Conservation (phyloP, 2,113 vertebrate genomes). For the Bolborhynchus lineola region DNA sequence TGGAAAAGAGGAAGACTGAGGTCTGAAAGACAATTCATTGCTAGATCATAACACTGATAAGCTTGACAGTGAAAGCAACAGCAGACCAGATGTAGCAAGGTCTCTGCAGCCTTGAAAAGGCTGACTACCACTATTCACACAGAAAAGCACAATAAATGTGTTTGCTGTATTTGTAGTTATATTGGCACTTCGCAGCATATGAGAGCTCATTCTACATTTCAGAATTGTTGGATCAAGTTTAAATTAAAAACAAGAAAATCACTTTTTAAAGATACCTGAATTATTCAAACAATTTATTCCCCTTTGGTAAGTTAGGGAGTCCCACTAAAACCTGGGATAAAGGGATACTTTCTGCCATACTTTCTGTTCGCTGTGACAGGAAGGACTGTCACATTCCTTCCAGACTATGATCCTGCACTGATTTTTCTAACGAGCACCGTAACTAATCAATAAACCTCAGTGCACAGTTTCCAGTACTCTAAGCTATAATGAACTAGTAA, state of each 20-base stretch:
- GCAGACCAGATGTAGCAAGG: not conserved
- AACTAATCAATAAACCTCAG: not conserved
- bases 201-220: not conserved
- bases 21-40: not conserved
- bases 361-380: not conserved
- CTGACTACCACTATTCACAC: not conserved
- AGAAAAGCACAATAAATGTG: not conserved
- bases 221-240: not conserved
- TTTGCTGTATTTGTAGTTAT: not conserved
- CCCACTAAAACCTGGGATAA: not conserved
- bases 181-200: not conserved
- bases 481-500: not conserved
- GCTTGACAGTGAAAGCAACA: not conserved
- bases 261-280: not conserved
- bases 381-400: not conserved
- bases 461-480: not conserved
- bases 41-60: not conserved
- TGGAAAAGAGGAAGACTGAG: not conserved
- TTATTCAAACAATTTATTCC: not conserved
- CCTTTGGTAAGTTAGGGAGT: not conserved
- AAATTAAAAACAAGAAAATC: not conserved
- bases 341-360: not conserved
- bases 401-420: not conserved
- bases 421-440: not conserved
- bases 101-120: not conserved